Evolutionary conservation across 2,113 vertebrate species (phyloP).

Genomic region (Rhinogobius similis): DNA sequence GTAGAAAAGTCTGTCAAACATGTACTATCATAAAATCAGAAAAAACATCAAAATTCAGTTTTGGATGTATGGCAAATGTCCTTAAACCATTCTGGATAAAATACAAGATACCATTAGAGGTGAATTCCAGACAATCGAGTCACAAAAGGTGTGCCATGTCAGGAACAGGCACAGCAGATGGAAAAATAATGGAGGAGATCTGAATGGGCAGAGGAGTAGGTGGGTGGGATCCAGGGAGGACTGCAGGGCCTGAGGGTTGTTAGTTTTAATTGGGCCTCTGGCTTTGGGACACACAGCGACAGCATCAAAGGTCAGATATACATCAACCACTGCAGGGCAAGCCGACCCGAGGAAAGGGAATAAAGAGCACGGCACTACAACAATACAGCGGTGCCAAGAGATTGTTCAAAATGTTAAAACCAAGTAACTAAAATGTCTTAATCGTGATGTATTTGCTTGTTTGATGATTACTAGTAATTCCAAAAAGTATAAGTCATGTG

Average conservation of each 20-base stretch:
- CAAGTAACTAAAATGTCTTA: neutral
- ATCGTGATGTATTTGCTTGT: no score
- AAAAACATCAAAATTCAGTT: neutral
- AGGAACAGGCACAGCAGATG: conserved; percentile 21
- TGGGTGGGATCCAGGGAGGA: conserved; percentile 32
- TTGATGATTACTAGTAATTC: no score
- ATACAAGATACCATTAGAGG: conserved; percentile 4
- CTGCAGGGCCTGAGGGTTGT: conserved; percentile 55
- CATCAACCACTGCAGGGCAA: conserved; percentile 76
- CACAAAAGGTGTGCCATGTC: conserved; percentile 9
- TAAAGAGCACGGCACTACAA: conserved; percentile 2
- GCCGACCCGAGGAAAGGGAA: conserved; percentile 48
- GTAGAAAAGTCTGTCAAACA: no score
- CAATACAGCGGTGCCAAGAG: conserved; percentile 9
- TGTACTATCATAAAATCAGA: no score
- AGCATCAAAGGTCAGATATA: conserved; percentile 86
- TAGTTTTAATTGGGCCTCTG: conserved; percentile 80
- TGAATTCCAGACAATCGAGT: conserved; percentile 28
- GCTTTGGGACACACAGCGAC: conserved; percentile 68
- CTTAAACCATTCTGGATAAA: neutral
- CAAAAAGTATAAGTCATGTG: no score
- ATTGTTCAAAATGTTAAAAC: conserved; percentile 19
- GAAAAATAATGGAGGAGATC: conserved; percentile 27
- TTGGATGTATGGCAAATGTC: conserved; percentile 17
- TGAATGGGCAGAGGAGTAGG: conserved; percentile 21